A percentile compares a stretch with the other conserved stretches of the same genome.
Evolutionary conservation across 2,113 vertebrate species (phyloP).

Genomic region (Camelus bactrianus): DNA sequence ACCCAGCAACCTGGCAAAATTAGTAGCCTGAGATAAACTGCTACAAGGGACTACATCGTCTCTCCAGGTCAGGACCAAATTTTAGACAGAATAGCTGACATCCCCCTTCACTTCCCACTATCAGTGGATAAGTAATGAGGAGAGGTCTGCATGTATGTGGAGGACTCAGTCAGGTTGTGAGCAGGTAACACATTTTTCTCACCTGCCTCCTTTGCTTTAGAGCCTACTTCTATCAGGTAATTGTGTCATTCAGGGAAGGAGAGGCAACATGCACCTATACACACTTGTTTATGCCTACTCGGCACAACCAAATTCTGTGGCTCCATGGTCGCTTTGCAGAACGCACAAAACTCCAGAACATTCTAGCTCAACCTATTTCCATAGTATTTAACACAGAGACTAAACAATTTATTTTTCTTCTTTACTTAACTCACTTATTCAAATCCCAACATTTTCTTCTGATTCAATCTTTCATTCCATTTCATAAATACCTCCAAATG

Average conservation of each 20-base stretch:
- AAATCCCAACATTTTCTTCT: neutral
- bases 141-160: neutral
- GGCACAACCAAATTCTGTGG: too few relatives aligned
- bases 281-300: neutral
- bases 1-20: neutral
- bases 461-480: neutral
- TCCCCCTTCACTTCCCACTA: neutral
- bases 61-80: neutral
- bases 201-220: neutral
- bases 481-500: neutral
- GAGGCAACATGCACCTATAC: neutral
- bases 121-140: neutral
- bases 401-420: neutral
- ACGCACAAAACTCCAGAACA: neutral
- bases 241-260: neutral
- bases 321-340: neutral
- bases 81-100: neutral
- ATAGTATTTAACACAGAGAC: neutral
- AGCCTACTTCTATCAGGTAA: neutral
- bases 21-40: neutral
- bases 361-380: neutral
- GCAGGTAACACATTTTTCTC: neutral
- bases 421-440: neutral
- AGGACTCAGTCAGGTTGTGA: neutral
- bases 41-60: neutral